These are phyloP conservation scores for Apantesis nais DNA, from an alignment of 2,888 invertebrate genomes.

Conservation along the genomic window DNA sequence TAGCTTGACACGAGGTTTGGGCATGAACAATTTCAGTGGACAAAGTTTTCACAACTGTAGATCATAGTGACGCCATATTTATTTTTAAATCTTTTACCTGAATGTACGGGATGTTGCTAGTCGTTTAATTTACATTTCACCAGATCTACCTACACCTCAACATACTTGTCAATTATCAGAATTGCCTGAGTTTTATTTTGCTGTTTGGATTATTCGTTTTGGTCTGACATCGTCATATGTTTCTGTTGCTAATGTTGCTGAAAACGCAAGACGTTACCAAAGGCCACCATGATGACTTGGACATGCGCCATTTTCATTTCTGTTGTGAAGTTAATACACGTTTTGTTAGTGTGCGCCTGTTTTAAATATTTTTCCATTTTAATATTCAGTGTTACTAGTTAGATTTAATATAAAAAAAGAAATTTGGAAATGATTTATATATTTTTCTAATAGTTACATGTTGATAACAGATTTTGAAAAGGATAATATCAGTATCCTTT, in stretches of 20 bases:
- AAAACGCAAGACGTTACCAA: background rate
- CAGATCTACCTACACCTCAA: background rate
- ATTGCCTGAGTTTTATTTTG: background rate
- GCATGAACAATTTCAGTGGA: slow-evolving; percentile 9
- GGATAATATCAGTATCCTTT: no score
- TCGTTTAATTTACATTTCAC: background rate
- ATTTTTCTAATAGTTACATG: no score
- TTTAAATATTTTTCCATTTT: background rate
- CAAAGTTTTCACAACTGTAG: slow-evolving; percentile 2
- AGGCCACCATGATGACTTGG: background rate
- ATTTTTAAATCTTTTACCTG: slow-evolving; percentile 3
- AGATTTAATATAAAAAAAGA: background rate
- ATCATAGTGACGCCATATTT: slow-evolving; percentile 4
- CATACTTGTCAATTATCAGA: background rate
- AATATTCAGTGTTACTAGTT: slow-evolving; percentile 3
- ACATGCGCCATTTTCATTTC: background rate
- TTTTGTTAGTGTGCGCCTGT: slow-evolving; percentile 10
- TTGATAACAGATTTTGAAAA: no score
- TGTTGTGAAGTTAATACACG: background rate
- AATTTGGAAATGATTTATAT: no score
- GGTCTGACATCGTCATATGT: background rate
- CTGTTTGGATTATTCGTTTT: background rate
- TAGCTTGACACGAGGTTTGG: background rate
- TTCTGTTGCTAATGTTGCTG: background rate
- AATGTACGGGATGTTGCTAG: background rate